Percentiles rank a stretch among this genome's conserved stretches.
Conservation (phyloP, 2,113 vertebrate genomes). For the Urocynchramus pylzowi region DNA sequence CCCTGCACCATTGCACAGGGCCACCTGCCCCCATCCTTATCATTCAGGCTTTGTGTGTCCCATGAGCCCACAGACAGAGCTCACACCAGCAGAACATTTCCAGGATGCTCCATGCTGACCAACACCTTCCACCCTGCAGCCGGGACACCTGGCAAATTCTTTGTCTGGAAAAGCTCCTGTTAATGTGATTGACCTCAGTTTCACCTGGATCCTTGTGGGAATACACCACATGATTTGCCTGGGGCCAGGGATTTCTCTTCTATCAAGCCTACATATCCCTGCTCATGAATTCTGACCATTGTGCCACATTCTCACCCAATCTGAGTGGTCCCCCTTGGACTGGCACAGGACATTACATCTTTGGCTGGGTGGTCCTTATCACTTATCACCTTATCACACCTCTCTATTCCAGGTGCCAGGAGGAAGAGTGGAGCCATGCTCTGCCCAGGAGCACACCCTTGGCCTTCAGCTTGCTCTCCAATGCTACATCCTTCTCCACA, state of each 20-base stretch:
- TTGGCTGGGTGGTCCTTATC: background rate
- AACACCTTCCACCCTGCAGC: background rate
- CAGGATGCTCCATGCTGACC: background rate
- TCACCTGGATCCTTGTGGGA: background rate
- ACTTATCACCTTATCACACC: background rate
- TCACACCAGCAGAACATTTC: background rate
- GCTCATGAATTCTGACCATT: background rate
- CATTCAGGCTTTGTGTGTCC: background rate
- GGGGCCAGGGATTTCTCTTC: background rate
- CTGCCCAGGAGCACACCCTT: background rate
- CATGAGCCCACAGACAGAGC: background rate
- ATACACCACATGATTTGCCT: background rate
- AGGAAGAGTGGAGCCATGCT: background rate
- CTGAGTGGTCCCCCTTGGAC: background rate
- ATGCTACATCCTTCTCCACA: rapidly evolving
- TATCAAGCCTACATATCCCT: rapidly evolving
- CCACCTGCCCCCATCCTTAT: background rate
- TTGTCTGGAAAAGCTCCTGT: background rate
- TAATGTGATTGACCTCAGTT: background rate
- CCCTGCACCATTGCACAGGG: background rate
- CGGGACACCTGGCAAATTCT: background rate
- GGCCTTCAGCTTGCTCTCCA: background rate
- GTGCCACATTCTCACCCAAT: background rate
- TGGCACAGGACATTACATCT: background rate
- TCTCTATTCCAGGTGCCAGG: background rate